Base-by-base conservation (phyloP, 2,797 vertebrate genomes). In the Phataginus tricuspis region DNA sequence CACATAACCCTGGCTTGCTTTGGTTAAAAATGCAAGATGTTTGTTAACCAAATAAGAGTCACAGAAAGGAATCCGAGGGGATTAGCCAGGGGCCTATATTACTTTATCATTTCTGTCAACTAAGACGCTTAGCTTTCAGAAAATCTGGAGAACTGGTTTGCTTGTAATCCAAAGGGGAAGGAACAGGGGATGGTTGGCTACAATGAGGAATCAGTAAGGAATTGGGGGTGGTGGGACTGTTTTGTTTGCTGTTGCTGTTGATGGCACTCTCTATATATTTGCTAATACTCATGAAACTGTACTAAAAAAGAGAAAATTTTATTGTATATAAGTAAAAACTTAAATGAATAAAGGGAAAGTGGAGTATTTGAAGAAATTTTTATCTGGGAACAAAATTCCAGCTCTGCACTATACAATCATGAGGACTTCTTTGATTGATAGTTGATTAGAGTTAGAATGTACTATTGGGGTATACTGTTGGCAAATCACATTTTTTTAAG, bases 11-110 rank as follows among this genome's bases (percentile, higher is more conserved):
- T 94, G 59, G 31, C 5, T 10, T 59, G 18, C 27, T 80, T n/a
- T n/a, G 42, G 71, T 91, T 91, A 94, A 96, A 97, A 93, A 96
- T 94, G 16, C 14, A 79, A 85, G 66, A 84, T 68, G 42, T 14
- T 59, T 72, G 53, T 80, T 94, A 96, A 92, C 25, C 7, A 2
- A 89, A 84, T 72, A 91, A 90, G 78, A 59, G 69, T 72, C 42
- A 69, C 15, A 86, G 13, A 77, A 96, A 85, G 31, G n/a, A 71
- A 78, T 84, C 68, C 83, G 45, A 89, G 16, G 23, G 80, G 29
- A 69, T 84, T 34, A 84, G 12, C 37, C 55, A 59, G 29, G 78
- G 15, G 18, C 42, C 42, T 53, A 9, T 69, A 13, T 45, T 79
- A 59, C 71, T 92, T 82, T 72, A 27, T 57, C 86, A 37, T 86